Conservation (phyloP, 2,113 vertebrate species). For the Callopanchax toddi region DNA sequence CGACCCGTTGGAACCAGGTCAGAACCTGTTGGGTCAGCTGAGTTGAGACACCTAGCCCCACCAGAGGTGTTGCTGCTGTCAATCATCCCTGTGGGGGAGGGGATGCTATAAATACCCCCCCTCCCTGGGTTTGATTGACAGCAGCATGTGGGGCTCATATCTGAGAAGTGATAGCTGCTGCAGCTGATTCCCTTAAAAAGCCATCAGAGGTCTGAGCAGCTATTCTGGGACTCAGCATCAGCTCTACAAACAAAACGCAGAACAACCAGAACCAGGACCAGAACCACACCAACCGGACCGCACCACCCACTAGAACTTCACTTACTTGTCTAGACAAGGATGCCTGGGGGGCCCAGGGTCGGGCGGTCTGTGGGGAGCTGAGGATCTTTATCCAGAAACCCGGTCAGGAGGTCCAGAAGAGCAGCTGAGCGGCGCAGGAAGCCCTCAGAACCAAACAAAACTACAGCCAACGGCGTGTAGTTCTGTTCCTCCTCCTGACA, state of each 20-base stretch:
- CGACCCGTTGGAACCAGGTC: too few species aligned
- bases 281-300: too few species aligned
- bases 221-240: constrained; percentile 92
- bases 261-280: neutral
- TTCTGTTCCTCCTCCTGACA: constrained; percentile 89
- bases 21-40: too few species aligned
- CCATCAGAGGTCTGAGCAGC: constrained; percentile 89
- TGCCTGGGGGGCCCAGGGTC: constrained; percentile 87
- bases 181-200: constrained; percentile 99
- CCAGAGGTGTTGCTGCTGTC: constrained; percentile 12
- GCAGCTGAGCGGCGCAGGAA: constrained; percentile 86
- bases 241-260: constrained; percentile 71
- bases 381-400: constrained; percentile 90
- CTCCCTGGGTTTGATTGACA: constrained; percentile 87
- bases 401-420: constrained; percentile 87
- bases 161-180: constrained; percentile 86
- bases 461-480: constrained; percentile 92
- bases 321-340: constrained; percentile 95
- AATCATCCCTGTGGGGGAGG: constrained; percentile 1
- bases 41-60: too few species aligned
- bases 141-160: constrained; percentile 92
- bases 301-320: constrained; percentile 31
- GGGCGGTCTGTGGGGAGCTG: constrained; percentile 75
- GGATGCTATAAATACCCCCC: constrained; percentile 86
- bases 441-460: constrained; percentile 89